phyloP scores from a whole-genome alignment of 2,888 invertebrate genomes.

The Agrochola lota region DNA sequence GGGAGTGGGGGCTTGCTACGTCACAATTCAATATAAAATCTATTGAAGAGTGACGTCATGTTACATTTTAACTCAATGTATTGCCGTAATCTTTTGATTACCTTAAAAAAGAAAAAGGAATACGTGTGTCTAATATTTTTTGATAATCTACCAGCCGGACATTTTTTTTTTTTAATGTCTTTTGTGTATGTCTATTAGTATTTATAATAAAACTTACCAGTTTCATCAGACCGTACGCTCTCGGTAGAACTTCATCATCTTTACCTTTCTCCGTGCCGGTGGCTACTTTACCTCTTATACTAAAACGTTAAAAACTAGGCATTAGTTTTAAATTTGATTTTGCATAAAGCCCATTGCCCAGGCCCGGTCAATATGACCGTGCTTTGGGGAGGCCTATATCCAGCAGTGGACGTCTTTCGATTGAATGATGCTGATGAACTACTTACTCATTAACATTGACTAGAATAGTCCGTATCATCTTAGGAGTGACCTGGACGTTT shows the following conservation, averaged over 20 bases:
- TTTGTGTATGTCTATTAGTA: too few species aligned
- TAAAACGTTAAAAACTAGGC: not conserved
- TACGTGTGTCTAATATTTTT: too few species aligned
- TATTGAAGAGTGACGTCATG: too few species aligned
- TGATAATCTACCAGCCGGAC: too few species aligned
- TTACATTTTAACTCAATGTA: too few species aligned
- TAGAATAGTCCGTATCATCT: conserved; percentile 31
- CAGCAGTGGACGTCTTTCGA: not conserved
- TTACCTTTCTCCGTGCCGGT: conserved; percentile 35
- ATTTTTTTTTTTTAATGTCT: too few species aligned
- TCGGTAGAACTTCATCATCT: conserved; percentile 24
- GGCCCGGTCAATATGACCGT: not conserved
- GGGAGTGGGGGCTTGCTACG: too few species aligned
- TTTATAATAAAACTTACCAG: conserved; percentile 23
- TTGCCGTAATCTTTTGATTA: too few species aligned
- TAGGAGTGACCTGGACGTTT: conserved; percentile 17
- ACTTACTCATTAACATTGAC: conserved; percentile 48
- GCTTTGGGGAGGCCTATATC: not conserved
- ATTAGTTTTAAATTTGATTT: not conserved
- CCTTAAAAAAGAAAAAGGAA: too few species aligned
- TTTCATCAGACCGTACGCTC: conserved; percentile 43
- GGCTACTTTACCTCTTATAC: conserved; percentile 38
- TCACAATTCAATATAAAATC: too few species aligned
- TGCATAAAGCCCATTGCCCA: not conserved
- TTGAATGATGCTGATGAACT: not conserved